Percentiles rank a stretch among this genome's conserved stretches.
phyloP scores from a whole-genome alignment of 2,888 invertebrate genomes.

The Polyommatus iphigenia region DNA sequence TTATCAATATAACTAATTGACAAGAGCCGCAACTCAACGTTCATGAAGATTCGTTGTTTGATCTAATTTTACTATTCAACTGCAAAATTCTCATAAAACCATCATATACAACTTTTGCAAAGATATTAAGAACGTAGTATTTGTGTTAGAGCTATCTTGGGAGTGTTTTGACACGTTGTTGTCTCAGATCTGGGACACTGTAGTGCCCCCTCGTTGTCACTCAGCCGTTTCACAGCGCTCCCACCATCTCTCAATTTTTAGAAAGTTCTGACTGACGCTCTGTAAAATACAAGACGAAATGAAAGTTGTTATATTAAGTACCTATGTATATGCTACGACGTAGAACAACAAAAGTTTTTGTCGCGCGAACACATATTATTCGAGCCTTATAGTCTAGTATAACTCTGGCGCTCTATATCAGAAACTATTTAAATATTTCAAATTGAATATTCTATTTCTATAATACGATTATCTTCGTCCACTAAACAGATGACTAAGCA shows the following conservation, averaged over 20 bases:
- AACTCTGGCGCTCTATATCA: no score
- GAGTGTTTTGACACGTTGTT: constrained; percentile 11
- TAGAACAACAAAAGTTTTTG: no score
- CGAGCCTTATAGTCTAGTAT: no score
- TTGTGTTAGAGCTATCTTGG: not conserved
- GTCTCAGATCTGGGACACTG: constrained; percentile 33
- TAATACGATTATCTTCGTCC: not conserved
- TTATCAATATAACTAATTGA: not conserved
- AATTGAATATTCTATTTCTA: no score
- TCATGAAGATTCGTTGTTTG: not conserved
- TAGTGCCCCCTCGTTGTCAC: constrained; percentile 30
- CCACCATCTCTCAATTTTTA: constrained; percentile 31
- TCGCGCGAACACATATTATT: no score
- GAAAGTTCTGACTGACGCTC: not conserved
- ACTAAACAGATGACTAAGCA: not conserved
- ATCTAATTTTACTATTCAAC: no score
- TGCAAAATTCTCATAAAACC: not conserved
- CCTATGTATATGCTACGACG: no score
- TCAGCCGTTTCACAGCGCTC: constrained; percentile 36
- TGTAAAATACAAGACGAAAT: not conserved
- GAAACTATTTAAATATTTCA: no score
- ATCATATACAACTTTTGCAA: not conserved
- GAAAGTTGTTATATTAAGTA: not conserved
- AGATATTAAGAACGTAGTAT: not conserved
- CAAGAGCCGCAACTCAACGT: not conserved